phyloP scores from a whole-genome alignment of 92 coral and sea anemone species.

The Actinostola sp. region DNA sequence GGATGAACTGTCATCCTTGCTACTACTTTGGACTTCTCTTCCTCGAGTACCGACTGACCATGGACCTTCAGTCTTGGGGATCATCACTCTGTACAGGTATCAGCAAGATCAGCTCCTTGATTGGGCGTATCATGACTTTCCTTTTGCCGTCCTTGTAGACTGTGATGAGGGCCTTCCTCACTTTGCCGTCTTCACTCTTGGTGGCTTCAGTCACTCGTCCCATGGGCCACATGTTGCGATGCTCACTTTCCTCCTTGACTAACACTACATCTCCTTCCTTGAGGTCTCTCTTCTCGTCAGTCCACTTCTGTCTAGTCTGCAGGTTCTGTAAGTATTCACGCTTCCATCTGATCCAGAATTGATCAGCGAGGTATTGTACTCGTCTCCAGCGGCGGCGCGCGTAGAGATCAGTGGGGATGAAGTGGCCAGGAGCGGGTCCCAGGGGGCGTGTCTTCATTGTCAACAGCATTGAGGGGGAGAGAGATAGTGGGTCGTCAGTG shows the following conservation, averaged over 20 bases:
- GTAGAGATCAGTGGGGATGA: constrained; percentile 42
- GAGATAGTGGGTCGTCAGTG: constrained; percentile 38
- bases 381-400: constrained; percentile 52
- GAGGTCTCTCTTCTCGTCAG: constrained; percentile 12
- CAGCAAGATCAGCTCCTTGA: constrained; percentile 38
- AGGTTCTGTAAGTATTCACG: constrained; percentile 42
- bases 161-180: constrained; percentile 40
- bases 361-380: constrained; percentile 35
- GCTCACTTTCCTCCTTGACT: constrained; percentile 34
- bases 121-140: constrained; percentile 34
- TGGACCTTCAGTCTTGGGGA: too few relatives aligned
- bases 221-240: constrained; percentile 48
- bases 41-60: too few relatives aligned
- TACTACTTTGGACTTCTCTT: too few relatives aligned
- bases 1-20: not conserved
- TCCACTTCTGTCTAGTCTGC: constrained; percentile 34
- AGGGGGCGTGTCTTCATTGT: constrained; percentile 45
- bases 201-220: constrained; percentile 49
- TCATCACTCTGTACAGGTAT: constrained; percentile 5
- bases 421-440: constrained; percentile 38
- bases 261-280: constrained; percentile 28
- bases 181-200: constrained; percentile 41
- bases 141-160: constrained; percentile 24
- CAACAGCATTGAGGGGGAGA: constrained; percentile 26
- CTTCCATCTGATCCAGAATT: constrained; percentile 42